Base-by-base conservation (phyloP, 1,140 invertebrate species). In the Calliopsis andreniformis region DNA sequence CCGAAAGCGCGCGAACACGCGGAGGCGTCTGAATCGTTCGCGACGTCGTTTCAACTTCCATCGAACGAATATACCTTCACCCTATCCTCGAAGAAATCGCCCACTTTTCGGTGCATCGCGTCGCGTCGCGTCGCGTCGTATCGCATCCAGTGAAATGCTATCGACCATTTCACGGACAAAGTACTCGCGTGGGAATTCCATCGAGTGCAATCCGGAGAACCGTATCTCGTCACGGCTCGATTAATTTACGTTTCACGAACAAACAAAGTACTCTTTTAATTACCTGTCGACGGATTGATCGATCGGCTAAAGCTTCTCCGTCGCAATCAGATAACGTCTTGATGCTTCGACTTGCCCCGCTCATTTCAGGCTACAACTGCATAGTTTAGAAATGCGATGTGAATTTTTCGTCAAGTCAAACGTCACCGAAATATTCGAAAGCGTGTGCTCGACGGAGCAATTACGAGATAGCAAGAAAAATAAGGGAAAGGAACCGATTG, bases 281-380 rank as follows among this genome's bases (percentile, higher is more conserved):
- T 84, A 79, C 62, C 58, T 42, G 82, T 59, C 83, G 83, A 85
- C 82, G 84, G 83, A 80, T 78, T 83, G 83, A 85, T 84, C 64
- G 83, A 85, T 85, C 67, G 70, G 64, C 25, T 72, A 18, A 14
- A 39, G 32, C 56, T 14, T 56, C 32, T 55, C 47, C 47, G 78
- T 77, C 73, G 69, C 55, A 59, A 84, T 82, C 79, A 67, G 82
- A 83, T 80, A 81, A 53, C 67, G 71, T 20, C 47, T 63, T 69
- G 35, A 63, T 71, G 47, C 58, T 49, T 47, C 16, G 61, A 53
- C 63, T 39, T 51, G 49, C 63, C 63, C 16, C 14, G 1, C 7
- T 8, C 30, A 18, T 10, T 1, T n/a, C 12, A n/a, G 12, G 14
- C 10, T 30, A 39, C 10, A 3, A 5, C 10, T 39, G 35, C 3